Conservation (phyloP, 2,113 vertebrate species). For the Nesoenas mayeri region DNA sequence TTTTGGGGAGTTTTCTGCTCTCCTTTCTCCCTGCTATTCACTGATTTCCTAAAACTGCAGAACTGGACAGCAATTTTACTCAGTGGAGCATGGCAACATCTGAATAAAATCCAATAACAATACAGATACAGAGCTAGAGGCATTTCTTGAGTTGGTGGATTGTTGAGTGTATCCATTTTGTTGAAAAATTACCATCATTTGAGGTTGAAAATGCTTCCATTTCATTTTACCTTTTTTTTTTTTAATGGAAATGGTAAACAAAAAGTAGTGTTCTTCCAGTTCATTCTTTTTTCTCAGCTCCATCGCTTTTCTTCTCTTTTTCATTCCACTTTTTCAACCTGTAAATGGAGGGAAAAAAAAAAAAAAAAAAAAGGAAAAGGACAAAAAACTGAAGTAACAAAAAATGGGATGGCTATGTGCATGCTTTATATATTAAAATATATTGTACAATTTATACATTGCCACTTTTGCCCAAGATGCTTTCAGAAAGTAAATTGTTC, state of each 20-base stretch:
- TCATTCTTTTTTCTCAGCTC: background rate
- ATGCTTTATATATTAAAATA: background rate
- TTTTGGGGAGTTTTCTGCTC: background rate
- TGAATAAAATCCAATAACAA: background rate
- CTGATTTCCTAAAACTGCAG: background rate
- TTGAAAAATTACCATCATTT: background rate
- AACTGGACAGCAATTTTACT: background rate
- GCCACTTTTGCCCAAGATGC: background rate
- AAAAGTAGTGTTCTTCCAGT: background rate
- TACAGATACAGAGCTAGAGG: background rate
- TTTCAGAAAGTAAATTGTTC: background rate
- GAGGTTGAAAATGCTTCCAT: background rate
- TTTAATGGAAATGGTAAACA: background rate
- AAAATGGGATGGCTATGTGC: rapidly evolving
- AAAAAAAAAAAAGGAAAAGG: background rate
- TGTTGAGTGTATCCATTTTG: background rate
- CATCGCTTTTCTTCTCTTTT: background rate
- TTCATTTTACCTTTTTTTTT: background rate
- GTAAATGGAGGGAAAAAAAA: background rate
- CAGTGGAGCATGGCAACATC: background rate
- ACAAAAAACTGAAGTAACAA: background rate
- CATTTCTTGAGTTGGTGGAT: background rate
- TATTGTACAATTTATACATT: background rate
- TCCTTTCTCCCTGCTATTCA: background rate
- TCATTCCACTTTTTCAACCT: background rate